A percentile compares a stretch with the other conserved stretches of the same genome.
These are phyloP conservation scores for Zeuzera pyrina DNA, from an alignment of 2,888 invertebrate genomes.

Conservation along the genomic window DNA sequence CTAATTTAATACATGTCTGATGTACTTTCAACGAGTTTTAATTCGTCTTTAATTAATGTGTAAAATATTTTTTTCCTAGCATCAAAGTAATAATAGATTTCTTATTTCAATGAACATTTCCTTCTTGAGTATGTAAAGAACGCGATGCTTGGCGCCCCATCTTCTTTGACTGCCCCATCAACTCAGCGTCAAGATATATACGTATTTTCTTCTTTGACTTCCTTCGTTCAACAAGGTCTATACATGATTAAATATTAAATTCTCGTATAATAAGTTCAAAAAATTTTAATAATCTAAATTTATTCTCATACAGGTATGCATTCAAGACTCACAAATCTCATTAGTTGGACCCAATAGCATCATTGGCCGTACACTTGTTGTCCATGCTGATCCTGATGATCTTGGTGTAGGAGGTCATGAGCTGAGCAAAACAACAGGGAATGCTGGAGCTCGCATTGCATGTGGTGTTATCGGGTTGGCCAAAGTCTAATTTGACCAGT, in stretches of 20 bases:
- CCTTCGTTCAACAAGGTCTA: no score
- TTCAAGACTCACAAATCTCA: conserved; percentile 53
- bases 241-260: no score
- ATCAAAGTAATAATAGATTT: not conserved
- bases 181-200: not conserved
- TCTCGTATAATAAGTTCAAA: no score
- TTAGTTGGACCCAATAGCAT: conserved; percentile 80
- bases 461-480: conserved; percentile 90
- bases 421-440: conserved; percentile 93
- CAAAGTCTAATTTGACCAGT: conserved; percentile 26
- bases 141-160: no score
- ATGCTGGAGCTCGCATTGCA: conserved; percentile 92
- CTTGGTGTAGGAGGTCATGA: conserved; percentile 94
- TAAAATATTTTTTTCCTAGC: no score
- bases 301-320: conserved; percentile 37
- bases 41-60: no score
- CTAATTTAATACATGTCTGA: no score
- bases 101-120: conserved; percentile 5
- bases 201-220: no score
- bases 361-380: conserved; percentile 88
- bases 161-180: not conserved
- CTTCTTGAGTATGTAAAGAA: not conserved
- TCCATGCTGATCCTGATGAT: conserved; percentile 95
- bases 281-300: no score
- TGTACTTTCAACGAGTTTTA: no score